Evolutionary conservation across 1,140 invertebrate species (phyloP).

Genomic region (Drosophila azteca): DNA sequence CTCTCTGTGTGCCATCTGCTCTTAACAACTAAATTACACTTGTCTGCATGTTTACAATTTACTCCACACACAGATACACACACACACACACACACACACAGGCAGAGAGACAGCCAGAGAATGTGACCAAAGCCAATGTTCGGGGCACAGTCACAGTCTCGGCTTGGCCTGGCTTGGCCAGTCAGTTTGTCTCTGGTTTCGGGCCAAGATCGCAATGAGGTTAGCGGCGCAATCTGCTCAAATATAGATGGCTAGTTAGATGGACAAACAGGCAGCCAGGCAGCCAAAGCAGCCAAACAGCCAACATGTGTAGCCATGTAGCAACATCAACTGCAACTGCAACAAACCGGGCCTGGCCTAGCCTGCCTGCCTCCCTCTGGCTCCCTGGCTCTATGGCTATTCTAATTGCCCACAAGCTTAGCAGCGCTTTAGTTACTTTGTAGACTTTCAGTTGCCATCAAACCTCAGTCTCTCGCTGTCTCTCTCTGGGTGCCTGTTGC

Average conservation of each 20-base stretch:
- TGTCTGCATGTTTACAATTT: slow-evolving; percentile 80
- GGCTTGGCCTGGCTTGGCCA: slow-evolving; percentile 30
- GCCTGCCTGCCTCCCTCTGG: slow-evolving; percentile 28
- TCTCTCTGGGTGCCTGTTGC: slow-evolving; percentile 9
- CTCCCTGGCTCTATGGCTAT: slow-evolving; percentile 44
- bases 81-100: slow-evolving; percentile 19
- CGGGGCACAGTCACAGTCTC: slow-evolving; percentile 32
- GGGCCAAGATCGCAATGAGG: slow-evolving; percentile 73
- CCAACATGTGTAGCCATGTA: slow-evolving; percentile 75
- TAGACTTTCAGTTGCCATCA: slow-evolving; percentile 77
- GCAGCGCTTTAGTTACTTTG: slow-evolving; percentile 78
- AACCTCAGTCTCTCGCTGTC: background rate
- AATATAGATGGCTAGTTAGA: slow-evolving; percentile 82
- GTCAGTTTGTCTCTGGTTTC: slow-evolving; percentile 65
- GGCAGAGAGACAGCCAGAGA: slow-evolving; percentile 15
- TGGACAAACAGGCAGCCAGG: slow-evolving; percentile 37
- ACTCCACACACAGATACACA: slow-evolving; percentile 41
- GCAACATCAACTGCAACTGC: slow-evolving; percentile 56
- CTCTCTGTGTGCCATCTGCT: slow-evolving; percentile 18
- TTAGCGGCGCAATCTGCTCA: slow-evolving; percentile 81
- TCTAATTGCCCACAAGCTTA: slow-evolving; percentile 81
- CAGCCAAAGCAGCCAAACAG: slow-evolving; percentile 25
- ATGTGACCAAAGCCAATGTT: slow-evolving; percentile 56
- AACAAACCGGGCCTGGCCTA: slow-evolving; percentile 5
- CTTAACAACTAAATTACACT: slow-evolving; percentile 83